phyloP scores from a whole-genome alignment of 2,888 invertebrate genomes.

The Magallana nippona region DNA sequence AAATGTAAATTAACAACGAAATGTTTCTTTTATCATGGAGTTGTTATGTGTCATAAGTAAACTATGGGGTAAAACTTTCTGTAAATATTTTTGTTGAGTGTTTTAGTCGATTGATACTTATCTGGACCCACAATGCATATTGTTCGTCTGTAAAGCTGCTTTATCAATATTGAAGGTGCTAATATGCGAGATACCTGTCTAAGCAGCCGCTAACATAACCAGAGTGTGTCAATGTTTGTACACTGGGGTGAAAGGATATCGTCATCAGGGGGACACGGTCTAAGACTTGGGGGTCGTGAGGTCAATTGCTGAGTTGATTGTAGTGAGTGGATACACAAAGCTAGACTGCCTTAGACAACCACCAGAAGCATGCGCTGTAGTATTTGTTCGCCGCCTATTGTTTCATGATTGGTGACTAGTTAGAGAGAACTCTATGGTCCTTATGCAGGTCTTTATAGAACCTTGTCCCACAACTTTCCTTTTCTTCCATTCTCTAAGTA shows the following conservation, averaged over 20 bases:
- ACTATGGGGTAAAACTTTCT: conserved; percentile 20
- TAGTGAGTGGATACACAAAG: neutral
- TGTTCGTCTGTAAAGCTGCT: conserved; percentile 23
- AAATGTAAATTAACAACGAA: neutral
- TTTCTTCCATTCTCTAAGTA: neutral
- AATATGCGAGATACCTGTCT: conserved; percentile 30
- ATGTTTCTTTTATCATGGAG: conserved; percentile 8
- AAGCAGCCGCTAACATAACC: conserved; percentile 23
- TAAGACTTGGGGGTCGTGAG: neutral
- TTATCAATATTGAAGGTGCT: conserved; percentile 24
- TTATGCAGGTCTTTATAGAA: neutral
- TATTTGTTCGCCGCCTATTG: neutral
- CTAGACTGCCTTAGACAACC: conserved; percentile 9
- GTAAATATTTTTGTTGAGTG: conserved; percentile 11
- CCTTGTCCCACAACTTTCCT: neutral
- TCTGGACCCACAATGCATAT: conserved; percentile 4
- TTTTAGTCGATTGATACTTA: conserved; percentile 25
- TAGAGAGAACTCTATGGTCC: neutral
- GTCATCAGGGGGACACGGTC: neutral
- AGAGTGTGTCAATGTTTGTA: conserved; percentile 30
- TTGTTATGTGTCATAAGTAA: conserved; percentile 20
- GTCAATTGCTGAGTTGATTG: conserved; percentile 21
- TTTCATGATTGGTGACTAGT: neutral
- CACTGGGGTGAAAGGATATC: neutral
- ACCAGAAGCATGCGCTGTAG: neutral